Base-by-base conservation (phyloP, 2,888 invertebrate genomes). In the Parasteatoda lunata region DNA sequence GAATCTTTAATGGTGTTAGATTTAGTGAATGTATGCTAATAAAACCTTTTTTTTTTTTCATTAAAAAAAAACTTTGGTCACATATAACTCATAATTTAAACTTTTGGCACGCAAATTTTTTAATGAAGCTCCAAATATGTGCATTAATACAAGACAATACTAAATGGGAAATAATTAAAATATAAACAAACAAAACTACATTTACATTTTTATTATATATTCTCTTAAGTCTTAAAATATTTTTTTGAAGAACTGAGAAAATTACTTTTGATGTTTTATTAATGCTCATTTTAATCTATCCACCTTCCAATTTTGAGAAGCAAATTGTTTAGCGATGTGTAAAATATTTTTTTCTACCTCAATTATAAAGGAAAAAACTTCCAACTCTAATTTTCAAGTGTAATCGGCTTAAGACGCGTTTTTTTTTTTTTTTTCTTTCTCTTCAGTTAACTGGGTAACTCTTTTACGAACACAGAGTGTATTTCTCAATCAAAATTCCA, bases 221-320 rank as follows among this genome's bases (percentile, higher is more conserved):
- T 51, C 79, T n/a, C 59, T 59, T 59, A 30, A 30, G 30, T 30
- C 30, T 30, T 30, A 30, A 9, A 13, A 59, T 59, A 59, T 3
- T 59, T 59, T 59, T 59, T 59, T 59, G 59, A 59, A 9, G 59
- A 59, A n/a, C 9, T n/a, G 59, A 51, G n/a, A 54, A 77, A 85
- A 84, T 78, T 78, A 68, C 69, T 70, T 59, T 85, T 76, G 79
- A 85, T 79, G 79, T 75, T 85, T 85, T 85, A 85, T 85, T 85
- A 79, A 85, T 85, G 84, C 75, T 47, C 70, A 69, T 84, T 85
- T 85, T 79, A 85, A 79, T 85, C 76, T 85, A 59, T 70, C 49
- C 7, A 30, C 72, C 47, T 79, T 75, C 73, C 47, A 30, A 65
- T 82, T 71, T 48, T 68, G 52, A 9, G 11, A n/a, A 4, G 15